phyloP scores from a whole-genome alignment of 2,888 invertebrate species.

The Dolichomitus sp. region DNA sequence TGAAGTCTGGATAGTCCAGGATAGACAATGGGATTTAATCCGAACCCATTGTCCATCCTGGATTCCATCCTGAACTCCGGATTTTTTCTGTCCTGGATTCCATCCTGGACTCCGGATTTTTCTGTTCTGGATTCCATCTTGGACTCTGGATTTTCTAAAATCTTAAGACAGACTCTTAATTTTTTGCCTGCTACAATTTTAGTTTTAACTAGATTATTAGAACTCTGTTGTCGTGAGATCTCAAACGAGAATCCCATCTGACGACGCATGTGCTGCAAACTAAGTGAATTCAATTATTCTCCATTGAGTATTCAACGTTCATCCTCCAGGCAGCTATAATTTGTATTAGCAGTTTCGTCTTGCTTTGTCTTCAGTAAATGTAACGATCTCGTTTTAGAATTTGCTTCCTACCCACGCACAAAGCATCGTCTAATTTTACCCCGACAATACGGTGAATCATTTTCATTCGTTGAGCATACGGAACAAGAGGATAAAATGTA shows the following conservation, averaged over 20 bases:
- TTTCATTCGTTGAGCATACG: constrained; percentile 5
- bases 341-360: constrained; percentile 38
- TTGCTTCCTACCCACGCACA: constrained; percentile 26
- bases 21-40: too few species aligned
- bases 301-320: constrained; percentile 56
- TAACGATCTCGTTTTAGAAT: constrained; percentile 57
- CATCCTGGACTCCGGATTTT: too few species aligned
- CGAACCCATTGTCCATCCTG: too few species aligned
- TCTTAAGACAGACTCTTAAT: background rate
- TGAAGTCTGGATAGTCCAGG: too few species aligned
- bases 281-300: constrained; percentile 43
- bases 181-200: background rate
- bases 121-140: too few species aligned
- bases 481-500: background rate
- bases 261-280: constrained; percentile 15
- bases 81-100: too few species aligned
- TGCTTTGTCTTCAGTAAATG: background rate
- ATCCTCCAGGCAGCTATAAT: constrained; percentile 55
- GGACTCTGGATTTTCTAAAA: too few species aligned
- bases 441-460: background rate
- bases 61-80: too few species aligned
- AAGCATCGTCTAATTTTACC: constrained; percentile 40
- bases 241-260: constrained; percentile 17
- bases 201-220: background rate
- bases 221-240: constrained; percentile 16